Conservation (phyloP, 2,797 vertebrate species). For the Sandelia bainsii region DNA sequence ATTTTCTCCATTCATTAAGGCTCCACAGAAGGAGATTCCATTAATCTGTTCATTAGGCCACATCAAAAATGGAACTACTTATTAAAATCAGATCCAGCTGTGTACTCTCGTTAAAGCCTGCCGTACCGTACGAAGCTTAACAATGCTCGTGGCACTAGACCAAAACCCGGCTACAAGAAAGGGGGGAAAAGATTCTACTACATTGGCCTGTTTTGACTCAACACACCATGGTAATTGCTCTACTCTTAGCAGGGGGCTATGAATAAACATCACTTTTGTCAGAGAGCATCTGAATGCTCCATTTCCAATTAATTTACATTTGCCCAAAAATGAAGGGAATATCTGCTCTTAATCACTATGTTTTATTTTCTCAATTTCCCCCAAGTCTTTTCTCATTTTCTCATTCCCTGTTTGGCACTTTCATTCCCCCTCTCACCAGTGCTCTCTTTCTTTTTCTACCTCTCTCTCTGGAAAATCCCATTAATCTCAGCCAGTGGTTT, state of each 20-base stretch:
- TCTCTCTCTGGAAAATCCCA: slow-evolving; percentile 78
- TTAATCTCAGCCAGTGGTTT: slow-evolving; percentile 82
- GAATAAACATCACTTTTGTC: slow-evolving; percentile 85
- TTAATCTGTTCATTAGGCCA: slow-evolving; percentile 89
- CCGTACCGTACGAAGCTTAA: slow-evolving; percentile 75
- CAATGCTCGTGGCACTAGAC: slow-evolving; percentile 84
- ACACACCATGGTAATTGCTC: slow-evolving; percentile 77
- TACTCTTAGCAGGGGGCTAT: slow-evolving; percentile 79
- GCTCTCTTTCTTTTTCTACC: slow-evolving; percentile 59
- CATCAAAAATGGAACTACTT: slow-evolving; percentile 87
- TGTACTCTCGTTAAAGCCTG: slow-evolving; percentile 83
- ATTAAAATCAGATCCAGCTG: slow-evolving; percentile 88
- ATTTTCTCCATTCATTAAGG: slow-evolving; percentile 85
- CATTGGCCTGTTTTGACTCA: slow-evolving; percentile 80
- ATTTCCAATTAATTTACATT: slow-evolving; percentile 85
- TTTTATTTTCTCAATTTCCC: slow-evolving; percentile 80
- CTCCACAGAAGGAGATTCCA: slow-evolving; percentile 85
- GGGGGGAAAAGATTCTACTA: slow-evolving; percentile 53
- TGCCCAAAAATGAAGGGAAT: slow-evolving; percentile 71
- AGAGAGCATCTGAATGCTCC: slow-evolving; percentile 73
- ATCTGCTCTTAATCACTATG: slow-evolving; percentile 79
- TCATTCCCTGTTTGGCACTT: slow-evolving; percentile 75
- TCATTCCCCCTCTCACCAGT: slow-evolving; percentile 61
- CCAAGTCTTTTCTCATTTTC: slow-evolving; percentile 78
- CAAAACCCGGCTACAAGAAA: slow-evolving; percentile 77